Evolutionary conservation across 2,888 invertebrate species (phyloP), one percentile per base, ranked within the genome.

Genomic region (Tinea semifulvella): DNA sequence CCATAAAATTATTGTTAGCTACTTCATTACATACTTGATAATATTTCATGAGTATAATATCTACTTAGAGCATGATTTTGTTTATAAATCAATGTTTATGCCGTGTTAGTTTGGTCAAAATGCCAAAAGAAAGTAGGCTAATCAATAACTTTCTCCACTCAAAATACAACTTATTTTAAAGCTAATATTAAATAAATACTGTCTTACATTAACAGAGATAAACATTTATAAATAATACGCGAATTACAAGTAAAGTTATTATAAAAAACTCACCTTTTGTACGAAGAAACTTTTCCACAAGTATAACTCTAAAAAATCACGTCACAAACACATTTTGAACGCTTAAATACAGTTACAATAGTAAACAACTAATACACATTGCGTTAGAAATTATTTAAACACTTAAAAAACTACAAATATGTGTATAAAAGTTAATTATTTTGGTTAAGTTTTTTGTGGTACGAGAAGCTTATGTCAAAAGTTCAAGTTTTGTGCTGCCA

Each of bases 381-480:
- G 6, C 2, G 6, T 31, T 31, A 31, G 6, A 31, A 13, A n/a
- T 7, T 14, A 31, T 13, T 31, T n/a, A 13, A 31, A 31, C 13
- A 14, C 3, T 14, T 13, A n/a, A 2, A 31, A 27, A n/a, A 27
- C 3, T 6, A 13, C 31, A 31, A 31, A 4, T 31, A 26, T 6
- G 26, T 13, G 31, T 7, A 13, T 14, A 14, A 14, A 31, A 31
- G 6, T 31, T 2, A 31, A 31, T 14, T 31, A 74, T 75, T 79
- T 76, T 77, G 76, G 75, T 68, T 73, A 79, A 68, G 68, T 68
- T 66, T 70, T 53, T 64, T 58, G 70, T 75, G 69, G 75, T 60
- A 65, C 64, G 66, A 69, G 66, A 77, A 79, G 77, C 79, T 77
- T 73, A 77, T 73, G 79, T 80, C 79, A 80, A 79, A 79, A 80